Evolutionary conservation across 2,797 vertebrate species (phyloP), one percentile per base, ranked within the genome.

Genomic region (Anableps anableps): DNA sequence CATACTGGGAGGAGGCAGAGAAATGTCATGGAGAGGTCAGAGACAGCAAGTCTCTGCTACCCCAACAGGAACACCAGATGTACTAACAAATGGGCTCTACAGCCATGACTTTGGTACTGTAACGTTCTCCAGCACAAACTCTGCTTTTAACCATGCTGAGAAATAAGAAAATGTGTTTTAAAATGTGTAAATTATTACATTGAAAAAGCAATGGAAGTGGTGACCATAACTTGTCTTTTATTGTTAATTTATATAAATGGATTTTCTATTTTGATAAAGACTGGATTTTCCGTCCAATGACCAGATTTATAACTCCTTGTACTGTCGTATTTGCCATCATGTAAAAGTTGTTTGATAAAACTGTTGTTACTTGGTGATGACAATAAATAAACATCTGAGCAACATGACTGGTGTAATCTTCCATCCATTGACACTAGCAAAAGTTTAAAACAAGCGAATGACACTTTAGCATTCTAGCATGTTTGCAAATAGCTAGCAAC

Each of bases 211-310:
- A 91, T 91, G 82, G 86, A 92, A 93, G 85, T 90, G 92, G 92
- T 92, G 91, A 95, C 89, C 86, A 82, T 83, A 89, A 81, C 90
- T 93, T 92, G 86, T 91, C 89, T 78, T 87, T 88, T 87, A 91
- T 94, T 94, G 93, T 96, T 96, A 96, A 96, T 94, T 96, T 96
- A 96, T 96, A 95, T 95, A 87, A 95, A 92, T 90, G 92, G 79
- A 82, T 83, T n/a, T n/a, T n/a, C n/a, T n/a, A n/a, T n/a, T n/a
- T n/a, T n/a, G n/a, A n/a, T n/a, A n/a, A n/a, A 96, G 96, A 96
- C 96, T 95, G 96, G 96, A 96, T 96, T 94, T 95, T 91, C 94
- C 90, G 95, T 96, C 96, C 96, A 95, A 96, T 93, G 96, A 96
- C 95, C 94, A 95, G 96, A 96, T 94, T 91, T 94, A 94, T 96